Conservation (phyloP, 2,888 invertebrate species). For the Napeogenes inachia region DNA sequence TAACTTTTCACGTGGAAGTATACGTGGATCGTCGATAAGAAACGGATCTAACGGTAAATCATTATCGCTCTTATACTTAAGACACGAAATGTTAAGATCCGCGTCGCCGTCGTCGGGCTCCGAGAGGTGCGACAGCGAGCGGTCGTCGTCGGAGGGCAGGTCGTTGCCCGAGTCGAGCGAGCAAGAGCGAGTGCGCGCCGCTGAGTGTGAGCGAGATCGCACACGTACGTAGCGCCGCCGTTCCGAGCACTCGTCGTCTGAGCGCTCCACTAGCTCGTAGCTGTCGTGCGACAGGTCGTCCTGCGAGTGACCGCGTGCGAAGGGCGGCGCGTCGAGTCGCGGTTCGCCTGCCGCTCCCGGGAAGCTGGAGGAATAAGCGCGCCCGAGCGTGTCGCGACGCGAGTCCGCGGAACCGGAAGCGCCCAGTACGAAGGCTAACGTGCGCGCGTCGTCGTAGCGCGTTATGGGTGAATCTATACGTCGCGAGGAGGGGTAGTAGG, state of each 20-base stretch:
- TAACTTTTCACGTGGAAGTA: conserved; percentile 83
- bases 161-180: conserved; percentile 88
- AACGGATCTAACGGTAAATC: conserved; percentile 87
- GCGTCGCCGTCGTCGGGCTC: conserved; percentile 75
- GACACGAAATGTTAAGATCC: conserved; percentile 76
- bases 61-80: conserved; percentile 81
- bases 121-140: conserved; percentile 74
- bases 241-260: conserved; percentile 78
- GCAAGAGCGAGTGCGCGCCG: conserved; percentile 80
- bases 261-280: conserved; percentile 89
- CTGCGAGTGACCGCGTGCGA: conserved; percentile 83
- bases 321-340: conserved; percentile 80
- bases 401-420: conserved; percentile 73
- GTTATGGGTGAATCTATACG: conserved; percentile 84
- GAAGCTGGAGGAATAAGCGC: conserved; percentile 91
- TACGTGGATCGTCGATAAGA: conserved; percentile 85
- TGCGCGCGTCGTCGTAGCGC: conserved; percentile 79
- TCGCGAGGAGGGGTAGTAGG: conserved; percentile 57
- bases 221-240: conserved; percentile 54
- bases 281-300: conserved; percentile 93
- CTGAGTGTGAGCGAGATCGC: conserved; percentile 47
- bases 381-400: conserved; percentile 81
- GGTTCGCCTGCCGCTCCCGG: conserved; percentile 87
- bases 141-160: conserved; percentile 85
- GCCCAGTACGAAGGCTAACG: conserved; percentile 80